A percentile compares a stretch with the other conserved stretches of the same genome.
Conservation (phyloP, 2,888 invertebrate species). For the Aphidius colemani region DNA sequence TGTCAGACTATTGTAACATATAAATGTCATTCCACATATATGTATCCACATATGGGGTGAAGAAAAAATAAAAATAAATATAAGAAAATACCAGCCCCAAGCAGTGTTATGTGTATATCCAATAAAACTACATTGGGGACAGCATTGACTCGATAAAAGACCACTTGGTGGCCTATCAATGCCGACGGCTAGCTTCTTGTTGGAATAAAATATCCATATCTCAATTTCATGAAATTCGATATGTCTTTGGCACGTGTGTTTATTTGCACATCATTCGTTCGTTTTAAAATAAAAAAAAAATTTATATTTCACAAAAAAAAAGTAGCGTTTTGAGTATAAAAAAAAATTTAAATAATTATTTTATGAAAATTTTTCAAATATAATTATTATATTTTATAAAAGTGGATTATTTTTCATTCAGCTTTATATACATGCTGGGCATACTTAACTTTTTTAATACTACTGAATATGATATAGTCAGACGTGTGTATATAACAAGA, state of each 20-base stretch:
- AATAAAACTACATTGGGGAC: constrained; percentile 45
- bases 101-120: constrained; percentile 33
- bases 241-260: constrained; percentile 13
- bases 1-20: constrained; percentile 24
- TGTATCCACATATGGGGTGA: neutral
- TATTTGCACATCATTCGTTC: no score
- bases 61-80: constrained; percentile 2
- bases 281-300: constrained; percentile 38
- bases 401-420: no score
- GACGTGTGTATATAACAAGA: no score
- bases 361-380: no score
- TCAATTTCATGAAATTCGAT: constrained; percentile 15
- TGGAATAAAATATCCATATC: constrained; percentile 19
- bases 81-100: constrained; percentile 27
- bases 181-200: constrained; percentile 24
- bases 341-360: no score
- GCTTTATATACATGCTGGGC: no score
- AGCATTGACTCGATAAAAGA: constrained; percentile 48
- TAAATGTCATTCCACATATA: constrained; percentile 4
- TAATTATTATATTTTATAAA: no score
- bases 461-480: neutral
- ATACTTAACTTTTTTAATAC: neutral
- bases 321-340: neutral
- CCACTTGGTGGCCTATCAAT: constrained; percentile 42
- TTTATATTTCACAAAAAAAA: neutral